phyloP scores from a whole-genome alignment of 2,797 vertebrate genomes.

The Bovichtus variegatus region DNA sequence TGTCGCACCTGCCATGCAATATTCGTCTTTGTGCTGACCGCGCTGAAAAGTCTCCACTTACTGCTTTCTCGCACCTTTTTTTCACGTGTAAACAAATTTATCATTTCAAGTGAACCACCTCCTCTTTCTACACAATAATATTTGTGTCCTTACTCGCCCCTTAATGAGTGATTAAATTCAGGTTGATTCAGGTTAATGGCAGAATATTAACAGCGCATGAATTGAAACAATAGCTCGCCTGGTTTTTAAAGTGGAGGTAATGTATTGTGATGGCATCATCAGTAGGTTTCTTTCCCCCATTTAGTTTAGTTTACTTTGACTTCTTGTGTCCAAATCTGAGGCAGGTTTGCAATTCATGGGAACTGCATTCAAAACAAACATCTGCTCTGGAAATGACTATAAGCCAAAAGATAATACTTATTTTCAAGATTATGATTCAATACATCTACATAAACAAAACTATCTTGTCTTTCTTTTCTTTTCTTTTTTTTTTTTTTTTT shows the following conservation, averaged over 20 bases:
- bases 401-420: not conserved
- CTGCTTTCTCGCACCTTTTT: constrained; percentile 42
- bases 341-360: not conserved
- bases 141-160: constrained; percentile 28
- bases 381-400: not conserved
- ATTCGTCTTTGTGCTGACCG: constrained; percentile 52
- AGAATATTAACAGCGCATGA: constrained; percentile 10
- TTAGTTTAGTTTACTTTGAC: not conserved
- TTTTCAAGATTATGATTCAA: constrained; percentile 1
- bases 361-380: not conserved
- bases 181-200: constrained; percentile 35
- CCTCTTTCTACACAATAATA: not conserved
- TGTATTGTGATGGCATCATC: constrained; percentile 11
- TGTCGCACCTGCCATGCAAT: constrained; percentile 56
- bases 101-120: constrained; percentile 29
- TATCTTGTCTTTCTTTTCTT: not conserved
- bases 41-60: constrained; percentile 20
- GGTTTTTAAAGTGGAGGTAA: constrained; percentile 14
- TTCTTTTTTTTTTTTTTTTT: no score
- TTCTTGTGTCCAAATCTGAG: not conserved
- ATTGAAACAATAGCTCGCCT: constrained; percentile 12
- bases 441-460: not conserved
- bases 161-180: constrained; percentile 42
- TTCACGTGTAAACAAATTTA: constrained; percentile 55
- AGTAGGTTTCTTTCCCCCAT: not conserved